Conservation (phyloP, 2,797 vertebrate species). For the Pseudochirops cupreus region DNA sequence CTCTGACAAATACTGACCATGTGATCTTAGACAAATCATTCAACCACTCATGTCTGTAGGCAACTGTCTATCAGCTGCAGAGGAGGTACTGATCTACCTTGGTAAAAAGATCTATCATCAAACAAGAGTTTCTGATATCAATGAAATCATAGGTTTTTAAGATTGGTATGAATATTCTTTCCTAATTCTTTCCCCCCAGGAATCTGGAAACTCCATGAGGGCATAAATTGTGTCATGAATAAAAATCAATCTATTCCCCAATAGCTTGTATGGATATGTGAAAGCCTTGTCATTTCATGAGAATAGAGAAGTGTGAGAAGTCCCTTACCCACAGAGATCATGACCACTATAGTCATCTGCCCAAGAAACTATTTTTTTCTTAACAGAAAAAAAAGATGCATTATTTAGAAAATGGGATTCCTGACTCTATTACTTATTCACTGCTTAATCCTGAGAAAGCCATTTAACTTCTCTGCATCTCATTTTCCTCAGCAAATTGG, state of each 20-base stretch:
- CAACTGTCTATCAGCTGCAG: background rate
- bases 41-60: background rate
- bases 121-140: background rate
- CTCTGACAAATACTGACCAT: background rate
- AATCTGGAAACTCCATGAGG: background rate
- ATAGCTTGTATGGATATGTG: background rate
- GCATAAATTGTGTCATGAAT: background rate
- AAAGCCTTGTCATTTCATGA: background rate
- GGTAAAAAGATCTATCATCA: background rate
- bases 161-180: background rate
- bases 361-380: background rate
- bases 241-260: background rate
- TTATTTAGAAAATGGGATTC: background rate
- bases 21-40: background rate
- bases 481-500: background rate
- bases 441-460: background rate
- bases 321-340: background rate
- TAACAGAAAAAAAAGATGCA: background rate
- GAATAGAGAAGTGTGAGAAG: background rate
- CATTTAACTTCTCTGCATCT: background rate
- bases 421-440: background rate
- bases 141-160: background rate
- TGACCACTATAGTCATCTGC: background rate
- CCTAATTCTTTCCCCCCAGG: background rate
- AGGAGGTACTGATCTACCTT: background rate